These are phyloP conservation scores for Hemicrepidius hirtus DNA, from an alignment of 2,888 invertebrate genomes.

Conservation along the genomic window DNA sequence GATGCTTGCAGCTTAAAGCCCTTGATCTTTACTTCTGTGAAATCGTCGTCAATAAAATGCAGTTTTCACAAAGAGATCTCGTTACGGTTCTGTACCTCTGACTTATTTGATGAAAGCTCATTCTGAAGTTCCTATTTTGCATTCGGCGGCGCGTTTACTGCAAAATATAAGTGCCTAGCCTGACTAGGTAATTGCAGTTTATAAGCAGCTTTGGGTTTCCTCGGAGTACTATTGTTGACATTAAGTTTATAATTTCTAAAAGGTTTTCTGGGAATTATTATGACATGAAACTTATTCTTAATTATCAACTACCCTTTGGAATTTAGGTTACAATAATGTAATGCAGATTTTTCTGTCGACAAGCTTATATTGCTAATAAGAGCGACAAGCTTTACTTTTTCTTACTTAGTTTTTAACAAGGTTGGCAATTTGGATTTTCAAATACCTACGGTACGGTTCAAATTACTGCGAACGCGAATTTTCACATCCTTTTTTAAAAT, in stretches of 20 bases:
- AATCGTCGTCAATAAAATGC: constrained; percentile 15
- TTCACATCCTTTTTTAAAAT: too few species aligned
- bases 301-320: too few species aligned
- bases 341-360: too few species aligned
- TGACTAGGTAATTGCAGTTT: background rate
- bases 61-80: constrained; percentile 12
- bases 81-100: background rate
- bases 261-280: background rate
- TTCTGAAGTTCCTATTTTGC: background rate
- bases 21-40: constrained; percentile 31
- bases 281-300: too few species aligned
- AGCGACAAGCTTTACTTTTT: too few species aligned
- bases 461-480: too few species aligned
- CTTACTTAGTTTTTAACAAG: too few species aligned
- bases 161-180: too few species aligned
- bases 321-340: too few species aligned
- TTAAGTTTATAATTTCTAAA: background rate
- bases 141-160: background rate
- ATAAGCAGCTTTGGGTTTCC: background rate
- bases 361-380: too few species aligned
- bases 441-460: too few species aligned
- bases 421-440: too few species aligned
- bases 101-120: background rate
- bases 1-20: constrained; percentile 10
- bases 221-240: background rate